Evolutionary conservation across 2,113 vertebrate genomes (phyloP), one percentile per base, ranked within the genome.

Genomic region (Struthio camelus): DNA sequence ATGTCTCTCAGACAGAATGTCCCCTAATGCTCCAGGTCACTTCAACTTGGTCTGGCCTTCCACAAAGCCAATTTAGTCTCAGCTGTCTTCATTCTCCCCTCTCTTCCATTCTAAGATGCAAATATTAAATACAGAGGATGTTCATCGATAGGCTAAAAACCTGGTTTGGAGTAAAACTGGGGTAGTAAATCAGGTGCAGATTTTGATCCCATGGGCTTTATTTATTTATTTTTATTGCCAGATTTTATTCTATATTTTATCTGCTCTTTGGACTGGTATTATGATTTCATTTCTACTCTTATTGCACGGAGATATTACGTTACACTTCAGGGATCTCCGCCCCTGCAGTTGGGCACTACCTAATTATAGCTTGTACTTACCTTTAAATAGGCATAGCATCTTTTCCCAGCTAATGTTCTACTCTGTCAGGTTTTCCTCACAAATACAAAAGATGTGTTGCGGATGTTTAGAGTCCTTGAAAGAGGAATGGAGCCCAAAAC

Each of bases 301-400:
- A 23, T 80, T 87, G 71, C 75, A 62, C 38, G 27, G 17, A 53
- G 19, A 44, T 95, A 70, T 95, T 93, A 85, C 23, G 64, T 95
- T 97, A 78, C 87, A 90, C 62, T 54, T 87, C 40, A 75, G 87
- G 59, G 85, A 83, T 56, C 59, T 94, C 64, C 64, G 91, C 87
- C 82, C 58, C 87, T 87, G 54, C 79, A 91, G 46, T 59, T 87
- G 54, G 92, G 40, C 14, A 30, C 71, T 86, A 25, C 42, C 85
- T 96, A 95, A 94, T 73, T 95, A 95, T 91, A 91, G 82, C 79
- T 85, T 0, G 0, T 71, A 51, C 28, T 96, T 80, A 64, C 40
- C 79, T 95, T 95, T 85, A 80, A 85, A 93, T n/a, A 90, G 67
- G 28, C 42, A 48, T 11, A 50, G 13, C 25, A 83, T 54, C 75